These are phyloP conservation scores for Xenopus borealis DNA, from an alignment of 2,113 vertebrate species.

Conservation along the genomic window DNA sequence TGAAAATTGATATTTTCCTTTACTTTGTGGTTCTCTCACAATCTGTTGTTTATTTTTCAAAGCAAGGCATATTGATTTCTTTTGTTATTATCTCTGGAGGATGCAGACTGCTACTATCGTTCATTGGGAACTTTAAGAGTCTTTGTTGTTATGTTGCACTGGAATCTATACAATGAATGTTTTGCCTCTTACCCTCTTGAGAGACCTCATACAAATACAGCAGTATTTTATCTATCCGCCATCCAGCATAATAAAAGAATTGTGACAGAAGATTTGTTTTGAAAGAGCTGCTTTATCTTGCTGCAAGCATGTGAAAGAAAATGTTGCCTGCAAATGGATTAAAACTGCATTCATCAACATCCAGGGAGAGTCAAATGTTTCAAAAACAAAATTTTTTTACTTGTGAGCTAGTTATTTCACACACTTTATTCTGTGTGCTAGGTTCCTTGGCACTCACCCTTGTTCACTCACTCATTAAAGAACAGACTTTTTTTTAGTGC, in stretches of 20 bases:
- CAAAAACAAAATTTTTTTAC: too few relatives aligned
- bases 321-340: neutral
- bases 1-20: too few relatives aligned
- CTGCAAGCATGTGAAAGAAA: neutral
- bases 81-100: constrained; percentile 1
- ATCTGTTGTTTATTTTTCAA: neutral
- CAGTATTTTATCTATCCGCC: too few relatives aligned
- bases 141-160: neutral
- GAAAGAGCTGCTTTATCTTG: neutral
- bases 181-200: neutral
- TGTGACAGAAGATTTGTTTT: neutral
- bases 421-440: too few relatives aligned
- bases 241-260: neutral
- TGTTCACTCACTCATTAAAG: too few relatives aligned
- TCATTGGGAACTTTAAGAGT: constrained; percentile 1
- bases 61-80: neutral
- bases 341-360: neutral
- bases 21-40: neutral
- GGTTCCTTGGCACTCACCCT: too few relatives aligned
- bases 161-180: neutral
- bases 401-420: too few relatives aligned
- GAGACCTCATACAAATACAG: constrained; percentile 7
- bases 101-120: neutral
- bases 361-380: too few relatives aligned
- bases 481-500: too few relatives aligned